Base-by-base conservation (phyloP, 2,888 invertebrate species). In the Dryomyza anilis region DNA sequence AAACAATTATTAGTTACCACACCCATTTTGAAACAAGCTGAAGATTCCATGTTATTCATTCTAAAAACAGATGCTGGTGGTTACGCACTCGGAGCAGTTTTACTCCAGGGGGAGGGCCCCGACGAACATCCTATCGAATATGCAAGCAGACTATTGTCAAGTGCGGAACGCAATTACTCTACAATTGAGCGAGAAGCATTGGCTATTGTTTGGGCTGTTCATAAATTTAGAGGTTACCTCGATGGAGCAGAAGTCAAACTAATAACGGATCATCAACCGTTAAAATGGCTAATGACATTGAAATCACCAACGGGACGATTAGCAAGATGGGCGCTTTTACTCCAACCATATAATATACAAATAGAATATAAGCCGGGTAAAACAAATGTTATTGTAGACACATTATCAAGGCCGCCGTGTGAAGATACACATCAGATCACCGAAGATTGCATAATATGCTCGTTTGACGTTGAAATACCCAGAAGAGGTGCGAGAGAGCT, bases 181-280 rank as follows among this genome's bases (percentile, higher is more conserved):
- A 80, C 81, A 0, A 82, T 81, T 0, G 84, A 85, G 64, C 71
- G 80, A n/a, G 85, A 85, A 70, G 77, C 74, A 0, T 65, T 80
- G 7, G 68, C 10, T 76, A 69, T 71, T 4, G 67, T 70, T 6
- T 83, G 73, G 71, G 78, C 78, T 3, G 67, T 82, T 0, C 52
- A 72, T 6, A 82, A 83, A 65, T 84, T 81, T 64, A 65, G 81
- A 19, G 78, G 77, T 0, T 86, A 81, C 65, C 66, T 85, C 1
- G 81, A 82, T 58, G 78, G 80, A 0, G 39, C 73, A 7, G 14
- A 45, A n/a, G 39, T 64, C 1, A 50, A 57, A 25, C 4, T 85
- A 0, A 67, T 76, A 1, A 84, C 82, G 0, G 85, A 85, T 65
- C 85, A 85, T 63, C 78, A 83, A 66, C 81, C 84, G 0, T 71